Evolutionary conservation across 2,888 invertebrate species (phyloP).

Genomic region (Himalopsyche kuldschensis): DNA sequence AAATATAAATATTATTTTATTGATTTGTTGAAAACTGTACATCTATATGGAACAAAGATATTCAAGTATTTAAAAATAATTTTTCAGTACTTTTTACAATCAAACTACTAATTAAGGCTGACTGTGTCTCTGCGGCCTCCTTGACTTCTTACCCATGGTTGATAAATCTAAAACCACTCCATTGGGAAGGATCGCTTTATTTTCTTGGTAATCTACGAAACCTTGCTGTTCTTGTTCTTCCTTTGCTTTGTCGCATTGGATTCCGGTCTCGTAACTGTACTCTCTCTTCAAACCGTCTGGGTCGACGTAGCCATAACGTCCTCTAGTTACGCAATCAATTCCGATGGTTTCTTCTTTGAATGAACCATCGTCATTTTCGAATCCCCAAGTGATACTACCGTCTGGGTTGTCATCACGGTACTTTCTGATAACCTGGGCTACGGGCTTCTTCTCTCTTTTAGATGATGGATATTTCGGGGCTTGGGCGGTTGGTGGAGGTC

Average conservation of each 20-base stretch:
- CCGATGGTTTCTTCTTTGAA: conserved; percentile 85
- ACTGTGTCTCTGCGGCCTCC: conserved; percentile 60
- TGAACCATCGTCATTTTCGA: conserved; percentile 84
- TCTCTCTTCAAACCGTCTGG: conserved; percentile 81
- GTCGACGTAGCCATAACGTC: conserved; percentile 83
- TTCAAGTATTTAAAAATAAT: conserved; percentile 48
- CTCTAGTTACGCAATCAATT: conserved; percentile 73
- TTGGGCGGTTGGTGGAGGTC: conserved; percentile 39
- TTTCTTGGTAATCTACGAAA: conserved; percentile 74
- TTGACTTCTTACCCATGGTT: conserved; percentile 71
- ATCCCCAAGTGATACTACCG: conserved; percentile 86
- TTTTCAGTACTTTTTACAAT: conserved; percentile 49
- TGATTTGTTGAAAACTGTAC: background rate
- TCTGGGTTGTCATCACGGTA: conserved; percentile 79
- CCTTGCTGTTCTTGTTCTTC: conserved; percentile 61
- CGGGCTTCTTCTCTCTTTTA: conserved; percentile 66
- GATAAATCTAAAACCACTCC: conserved; percentile 72
- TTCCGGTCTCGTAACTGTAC: conserved; percentile 81
- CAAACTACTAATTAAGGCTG: conserved; percentile 45
- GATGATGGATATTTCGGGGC: conserved; percentile 52
- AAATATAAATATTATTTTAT: background rate
- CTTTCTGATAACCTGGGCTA: conserved; percentile 69
- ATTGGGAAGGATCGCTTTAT: conserved; percentile 71
- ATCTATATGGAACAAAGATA: background rate
- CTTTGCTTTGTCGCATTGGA: conserved; percentile 65